Percentiles rank a stretch among this genome's conserved stretches.
Conservation (phyloP, 2,888 invertebrate species). For the Malachius bipustulatus region DNA sequence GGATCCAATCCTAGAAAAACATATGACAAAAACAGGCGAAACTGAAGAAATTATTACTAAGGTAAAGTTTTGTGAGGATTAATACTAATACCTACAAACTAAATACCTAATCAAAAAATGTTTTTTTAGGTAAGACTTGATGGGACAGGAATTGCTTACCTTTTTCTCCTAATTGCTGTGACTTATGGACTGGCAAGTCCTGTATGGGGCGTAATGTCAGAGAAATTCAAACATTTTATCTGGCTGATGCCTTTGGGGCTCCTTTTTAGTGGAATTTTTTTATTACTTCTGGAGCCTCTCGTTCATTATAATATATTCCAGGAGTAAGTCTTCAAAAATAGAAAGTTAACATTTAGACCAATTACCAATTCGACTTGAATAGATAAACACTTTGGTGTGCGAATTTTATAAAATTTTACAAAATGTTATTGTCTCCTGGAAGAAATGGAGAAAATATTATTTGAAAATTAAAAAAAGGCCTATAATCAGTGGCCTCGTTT, state of each 20-base stretch:
- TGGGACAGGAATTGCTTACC: slow-evolving; percentile 6
- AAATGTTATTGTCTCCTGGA: too few relatives aligned
- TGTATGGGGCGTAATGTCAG: slow-evolving; percentile 11
- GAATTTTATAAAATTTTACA: too few relatives aligned
- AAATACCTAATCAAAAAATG: neutral
- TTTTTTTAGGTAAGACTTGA: neutral
- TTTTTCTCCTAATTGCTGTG: slow-evolving; percentile 8
- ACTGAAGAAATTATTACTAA: too few relatives aligned
- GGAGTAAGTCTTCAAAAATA: slow-evolving; percentile 7
- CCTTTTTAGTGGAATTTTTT: slow-evolving; percentile 6
- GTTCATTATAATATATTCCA: neutral
- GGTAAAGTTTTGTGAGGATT: slow-evolving; percentile 3
- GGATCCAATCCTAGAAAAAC: slow-evolving; percentile 60
- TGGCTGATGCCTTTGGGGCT: slow-evolving; percentile 13
- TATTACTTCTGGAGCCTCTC: slow-evolving; percentile 9
- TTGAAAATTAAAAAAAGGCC: too few relatives aligned
- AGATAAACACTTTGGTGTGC: too few relatives aligned
- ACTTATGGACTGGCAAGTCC: slow-evolving; percentile 11
- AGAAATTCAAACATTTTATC: slow-evolving; percentile 5
- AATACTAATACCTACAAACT: neutral
- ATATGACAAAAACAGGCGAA: too few relatives aligned
- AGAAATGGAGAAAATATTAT: too few relatives aligned
- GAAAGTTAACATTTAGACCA: too few relatives aligned
- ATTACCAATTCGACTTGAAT: too few relatives aligned
- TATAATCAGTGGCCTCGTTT: too few relatives aligned